phyloP scores from a whole-genome alignment of 1,140 invertebrate genomes.

The Pomacea maculata region DNA sequence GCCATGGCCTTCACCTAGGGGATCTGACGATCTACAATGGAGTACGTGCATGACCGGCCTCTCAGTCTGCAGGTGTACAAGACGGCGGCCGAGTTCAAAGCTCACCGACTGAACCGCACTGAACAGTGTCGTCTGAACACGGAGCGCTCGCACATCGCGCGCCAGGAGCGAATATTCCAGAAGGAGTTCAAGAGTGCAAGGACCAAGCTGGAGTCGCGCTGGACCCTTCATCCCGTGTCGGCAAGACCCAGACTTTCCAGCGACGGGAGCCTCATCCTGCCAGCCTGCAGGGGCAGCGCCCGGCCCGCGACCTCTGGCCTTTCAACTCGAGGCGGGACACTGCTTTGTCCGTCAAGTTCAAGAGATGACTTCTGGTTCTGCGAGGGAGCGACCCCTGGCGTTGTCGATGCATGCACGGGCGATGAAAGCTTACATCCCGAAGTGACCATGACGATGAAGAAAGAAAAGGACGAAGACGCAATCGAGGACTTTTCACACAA shows the following conservation, averaged over 20 bases:
- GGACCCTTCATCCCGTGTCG: neutral
- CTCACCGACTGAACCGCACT: slow-evolving; percentile 11
- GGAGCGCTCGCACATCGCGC: slow-evolving; percentile 1
- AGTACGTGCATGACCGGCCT: slow-evolving; percentile 4
- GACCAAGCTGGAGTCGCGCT: neutral
- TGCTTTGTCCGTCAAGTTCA: neutral
- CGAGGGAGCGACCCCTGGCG: neutral
- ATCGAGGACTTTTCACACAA: too few species aligned
- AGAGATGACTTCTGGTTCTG: neutral
- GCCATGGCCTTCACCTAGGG: too few species aligned
- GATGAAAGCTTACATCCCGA: neutral
- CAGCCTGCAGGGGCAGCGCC: neutral
- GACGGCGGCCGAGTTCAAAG: slow-evolving; percentile 16
- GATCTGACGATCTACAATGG: neutral
- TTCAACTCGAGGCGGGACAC: too few species aligned
- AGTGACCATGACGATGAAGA: neutral
- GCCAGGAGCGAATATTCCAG: neutral
- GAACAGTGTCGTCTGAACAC: slow-evolving; percentile 12
- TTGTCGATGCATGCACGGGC: neutral
- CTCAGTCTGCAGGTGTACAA: slow-evolving; percentile 18
- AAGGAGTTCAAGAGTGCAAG: slow-evolving; percentile 17
- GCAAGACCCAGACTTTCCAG: neutral
- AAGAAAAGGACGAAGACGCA: neutral
- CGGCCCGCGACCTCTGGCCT: neutral
- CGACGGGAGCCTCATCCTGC: neutral